Evolutionary conservation across 1,140 invertebrate genomes (phyloP).

Genomic region (Dryas iulia): DNA sequence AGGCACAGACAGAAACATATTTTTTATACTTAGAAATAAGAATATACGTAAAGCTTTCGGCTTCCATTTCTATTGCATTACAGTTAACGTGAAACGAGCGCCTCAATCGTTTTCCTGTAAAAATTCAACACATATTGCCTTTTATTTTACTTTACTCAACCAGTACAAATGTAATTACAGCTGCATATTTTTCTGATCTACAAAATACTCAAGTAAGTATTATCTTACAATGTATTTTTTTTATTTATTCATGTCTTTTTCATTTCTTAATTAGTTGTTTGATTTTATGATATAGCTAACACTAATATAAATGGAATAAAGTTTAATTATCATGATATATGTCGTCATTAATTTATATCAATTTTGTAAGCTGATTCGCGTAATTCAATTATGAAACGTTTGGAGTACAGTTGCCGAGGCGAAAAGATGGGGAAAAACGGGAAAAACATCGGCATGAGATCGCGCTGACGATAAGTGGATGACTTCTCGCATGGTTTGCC

Average conservation of each 20-base stretch:
- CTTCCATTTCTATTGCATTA: no score
- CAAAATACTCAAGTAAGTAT: background rate
- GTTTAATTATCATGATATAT: conserved; percentile 30
- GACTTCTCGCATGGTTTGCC: conserved; percentile 73
- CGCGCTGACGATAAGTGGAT: conserved; percentile 74
- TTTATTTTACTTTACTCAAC: conserved; percentile 50
- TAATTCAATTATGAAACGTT: conserved; percentile 77
- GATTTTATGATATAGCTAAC: background rate
- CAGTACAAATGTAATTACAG: conserved; percentile 52
- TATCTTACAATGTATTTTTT: no score
- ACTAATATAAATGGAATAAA: background rate
- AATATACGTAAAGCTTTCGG: no score
- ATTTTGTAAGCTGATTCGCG: conserved; percentile 46
- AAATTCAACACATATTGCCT: conserved; percentile 37
- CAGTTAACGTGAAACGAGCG: conserved; percentile 48
- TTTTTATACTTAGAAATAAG: no score
- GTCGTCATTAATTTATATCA: conserved; percentile 68
- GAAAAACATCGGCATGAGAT: conserved; percentile 74
- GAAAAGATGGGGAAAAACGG: conserved; percentile 73
- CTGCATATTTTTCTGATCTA: background rate
- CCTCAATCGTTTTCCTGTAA: conserved; percentile 52
- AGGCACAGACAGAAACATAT: no score
- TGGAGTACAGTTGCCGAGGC: conserved; percentile 57
- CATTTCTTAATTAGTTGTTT: background rate
- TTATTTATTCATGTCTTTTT: background rate